A percentile compares a stretch with the other conserved stretches of the same genome.
phyloP scores from a whole-genome alignment of 2,888 invertebrate species.

The Leucophora obtusa region DNA sequence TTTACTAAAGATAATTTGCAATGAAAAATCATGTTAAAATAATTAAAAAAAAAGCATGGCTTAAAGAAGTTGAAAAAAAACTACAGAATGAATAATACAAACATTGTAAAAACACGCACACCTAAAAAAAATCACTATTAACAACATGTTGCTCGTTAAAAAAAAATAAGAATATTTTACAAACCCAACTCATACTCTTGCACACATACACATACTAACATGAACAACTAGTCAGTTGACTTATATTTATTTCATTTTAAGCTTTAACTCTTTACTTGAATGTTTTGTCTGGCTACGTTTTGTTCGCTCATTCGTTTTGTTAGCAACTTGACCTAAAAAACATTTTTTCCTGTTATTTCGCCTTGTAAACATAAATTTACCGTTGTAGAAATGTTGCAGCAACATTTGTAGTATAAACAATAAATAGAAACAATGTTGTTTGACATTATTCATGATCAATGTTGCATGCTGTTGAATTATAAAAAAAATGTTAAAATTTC shows the following conservation, averaged over 20 bases:
- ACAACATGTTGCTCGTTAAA: slow-evolving; percentile 14
- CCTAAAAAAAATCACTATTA: not conserved
- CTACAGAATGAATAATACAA: slow-evolving; percentile 35
- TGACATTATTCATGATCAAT: slow-evolving; percentile 56
- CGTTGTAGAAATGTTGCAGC: slow-evolving; percentile 66
- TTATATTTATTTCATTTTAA: slow-evolving; percentile 11
- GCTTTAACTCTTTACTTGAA: slow-evolving; percentile 28
- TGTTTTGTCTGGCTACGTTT: not conserved
- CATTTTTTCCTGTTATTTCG: slow-evolving; percentile 78
- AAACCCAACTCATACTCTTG: slow-evolving; percentile 4
- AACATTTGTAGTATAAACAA: slow-evolving; percentile 11
- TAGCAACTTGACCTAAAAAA: slow-evolving; percentile 78
- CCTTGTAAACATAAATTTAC: slow-evolving; percentile 70
- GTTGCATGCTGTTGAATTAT: slow-evolving; percentile 56
- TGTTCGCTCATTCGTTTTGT: slow-evolving; percentile 38
- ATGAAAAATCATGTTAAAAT: slow-evolving; percentile 44
- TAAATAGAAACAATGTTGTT: slow-evolving; percentile 43
- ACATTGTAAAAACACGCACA: slow-evolving; percentile 36
- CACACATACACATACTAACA: not conserved
- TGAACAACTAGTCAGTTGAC: slow-evolving; percentile 18
- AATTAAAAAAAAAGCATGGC: slow-evolving; percentile 30
- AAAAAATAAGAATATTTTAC: not conserved
- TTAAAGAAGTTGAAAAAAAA: slow-evolving; percentile 5
- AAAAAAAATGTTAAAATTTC: slow-evolving; percentile 50
- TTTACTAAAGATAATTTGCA: slow-evolving; percentile 23